These are phyloP conservation scores for Ctenicera cuprea DNA, from an alignment of 2,888 invertebrate species.

Conservation along the genomic window DNA sequence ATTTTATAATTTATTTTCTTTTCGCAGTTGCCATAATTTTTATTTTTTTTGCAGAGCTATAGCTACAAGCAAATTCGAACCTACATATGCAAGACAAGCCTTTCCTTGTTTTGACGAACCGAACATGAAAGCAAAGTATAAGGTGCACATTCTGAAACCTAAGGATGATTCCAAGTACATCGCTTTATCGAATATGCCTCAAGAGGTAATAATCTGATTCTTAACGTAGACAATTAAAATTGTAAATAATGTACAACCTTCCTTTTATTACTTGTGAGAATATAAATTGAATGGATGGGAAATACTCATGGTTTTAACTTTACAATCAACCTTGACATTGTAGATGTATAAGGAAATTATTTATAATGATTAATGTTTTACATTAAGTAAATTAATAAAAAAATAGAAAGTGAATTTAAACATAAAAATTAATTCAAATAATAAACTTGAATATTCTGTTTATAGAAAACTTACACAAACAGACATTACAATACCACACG, in stretches of 20 bases:
- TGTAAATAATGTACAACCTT: neutral
- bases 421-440: too few species aligned
- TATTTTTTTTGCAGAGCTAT: conserved; percentile 80
- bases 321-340: too few species aligned
- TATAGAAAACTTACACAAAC: too few species aligned
- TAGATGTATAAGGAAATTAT: too few species aligned
- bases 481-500: too few species aligned
- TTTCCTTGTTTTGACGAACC: conserved; percentile 98
- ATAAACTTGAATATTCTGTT: too few species aligned
- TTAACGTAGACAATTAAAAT: neutral
- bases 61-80: conserved; percentile 95
- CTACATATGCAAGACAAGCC: conserved; percentile 93
- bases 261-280: neutral
- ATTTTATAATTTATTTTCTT: too few species aligned
- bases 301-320: too few species aligned
- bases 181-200: conserved; percentile 93
- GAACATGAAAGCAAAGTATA: conserved; percentile 90
- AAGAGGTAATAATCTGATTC: conserved; percentile 73
- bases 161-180: conserved; percentile 77
- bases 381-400: too few species aligned
- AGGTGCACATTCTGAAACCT: conserved; percentile 85
- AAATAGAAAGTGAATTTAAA: too few species aligned
- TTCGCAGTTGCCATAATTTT: too few species aligned
- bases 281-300: too few species aligned
- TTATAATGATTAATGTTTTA: neutral